phyloP scores from a whole-genome alignment of 2,113 vertebrate species.

The Poeciliopsis occidentalis region DNA sequence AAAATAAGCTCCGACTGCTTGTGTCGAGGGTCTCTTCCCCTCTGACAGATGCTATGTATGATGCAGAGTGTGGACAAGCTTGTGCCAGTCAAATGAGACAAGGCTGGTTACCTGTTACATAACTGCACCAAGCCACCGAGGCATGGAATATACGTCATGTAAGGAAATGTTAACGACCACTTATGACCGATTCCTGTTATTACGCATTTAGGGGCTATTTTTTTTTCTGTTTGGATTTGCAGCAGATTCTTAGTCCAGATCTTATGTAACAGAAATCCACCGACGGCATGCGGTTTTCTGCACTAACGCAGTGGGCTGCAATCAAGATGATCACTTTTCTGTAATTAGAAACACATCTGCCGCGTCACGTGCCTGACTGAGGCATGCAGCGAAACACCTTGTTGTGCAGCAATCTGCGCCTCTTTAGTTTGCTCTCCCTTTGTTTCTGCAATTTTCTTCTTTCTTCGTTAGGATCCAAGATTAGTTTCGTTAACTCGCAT shows the following conservation, averaged over 20 bases:
- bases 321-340: constrained; percentile 13
- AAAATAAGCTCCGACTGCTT: constrained; percentile 8
- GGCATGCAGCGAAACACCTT: constrained; percentile 11
- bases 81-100: constrained; percentile 44
- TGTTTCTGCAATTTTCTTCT: background rate
- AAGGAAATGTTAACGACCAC: constrained; percentile 65
- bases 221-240: constrained; percentile 25
- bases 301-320: constrained; percentile 15
- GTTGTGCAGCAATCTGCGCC: background rate
- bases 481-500: constrained; percentile 2
- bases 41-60: constrained; percentile 36
- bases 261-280: constrained; percentile 32
- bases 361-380: background rate
- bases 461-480: background rate
- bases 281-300: constrained; percentile 14
- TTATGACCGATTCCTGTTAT: constrained; percentile 59
- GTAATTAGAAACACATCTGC: constrained; percentile 8
- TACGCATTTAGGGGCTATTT: constrained; percentile 39
- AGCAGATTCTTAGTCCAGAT: constrained; percentile 19
- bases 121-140: constrained; percentile 43
- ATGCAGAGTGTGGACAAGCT: constrained; percentile 19
- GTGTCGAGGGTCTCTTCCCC: constrained; percentile 23
- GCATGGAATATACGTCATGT: constrained; percentile 44
- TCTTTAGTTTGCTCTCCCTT: background rate
- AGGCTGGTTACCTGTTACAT: constrained; percentile 44